Evolutionary conservation across 2,888 invertebrate species (phyloP).

Genomic region (Liopterus haemorrhoidalis): DNA sequence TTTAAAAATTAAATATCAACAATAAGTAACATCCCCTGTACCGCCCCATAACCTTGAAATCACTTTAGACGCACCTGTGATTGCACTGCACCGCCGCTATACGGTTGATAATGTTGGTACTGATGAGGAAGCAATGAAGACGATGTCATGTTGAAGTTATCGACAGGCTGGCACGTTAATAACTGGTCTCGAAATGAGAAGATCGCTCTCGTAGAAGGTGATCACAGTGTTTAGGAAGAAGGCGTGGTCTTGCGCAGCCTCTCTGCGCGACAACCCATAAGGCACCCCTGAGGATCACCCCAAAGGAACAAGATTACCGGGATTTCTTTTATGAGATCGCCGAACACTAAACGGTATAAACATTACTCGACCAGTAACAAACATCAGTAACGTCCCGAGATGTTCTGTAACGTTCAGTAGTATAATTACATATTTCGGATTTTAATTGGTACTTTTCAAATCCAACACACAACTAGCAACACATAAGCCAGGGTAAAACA

Average conservation of each 20-base stretch:
- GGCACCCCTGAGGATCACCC: conserved; percentile 33
- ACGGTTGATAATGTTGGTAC: conserved; percentile 38
- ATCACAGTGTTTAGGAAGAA: conserved; percentile 28
- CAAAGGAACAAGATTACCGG: conserved; percentile 4
- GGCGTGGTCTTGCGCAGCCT: conserved; percentile 41
- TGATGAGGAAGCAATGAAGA: conserved; percentile 28
- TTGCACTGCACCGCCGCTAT: conserved; percentile 40
- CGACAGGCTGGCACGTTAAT: conserved; percentile 44
- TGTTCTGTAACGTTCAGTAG: conserved; percentile 5
- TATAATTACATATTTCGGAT: not conserved
- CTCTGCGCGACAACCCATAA: conserved; percentile 40
- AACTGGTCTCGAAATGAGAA: conserved; percentile 42
- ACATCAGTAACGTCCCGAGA: not conserved
- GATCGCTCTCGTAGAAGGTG: conserved; percentile 38
- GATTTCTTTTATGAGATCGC: not conserved
- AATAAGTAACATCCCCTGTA: too few relatives aligned
- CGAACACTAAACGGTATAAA: conserved; percentile 13
- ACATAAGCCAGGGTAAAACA: too few relatives aligned
- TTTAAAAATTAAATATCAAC: too few relatives aligned
- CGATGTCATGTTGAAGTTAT: conserved; percentile 38
- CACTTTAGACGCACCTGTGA: conserved; percentile 45
- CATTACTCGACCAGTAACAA: conserved; percentile 1
- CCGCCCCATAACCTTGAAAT: too few relatives aligned
- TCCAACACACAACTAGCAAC: too few relatives aligned
- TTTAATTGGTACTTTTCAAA: too few relatives aligned